These are phyloP conservation scores for Geotrypetes seraphini DNA, from an alignment of 2,797 vertebrate species.

Conservation along the genomic window DNA sequence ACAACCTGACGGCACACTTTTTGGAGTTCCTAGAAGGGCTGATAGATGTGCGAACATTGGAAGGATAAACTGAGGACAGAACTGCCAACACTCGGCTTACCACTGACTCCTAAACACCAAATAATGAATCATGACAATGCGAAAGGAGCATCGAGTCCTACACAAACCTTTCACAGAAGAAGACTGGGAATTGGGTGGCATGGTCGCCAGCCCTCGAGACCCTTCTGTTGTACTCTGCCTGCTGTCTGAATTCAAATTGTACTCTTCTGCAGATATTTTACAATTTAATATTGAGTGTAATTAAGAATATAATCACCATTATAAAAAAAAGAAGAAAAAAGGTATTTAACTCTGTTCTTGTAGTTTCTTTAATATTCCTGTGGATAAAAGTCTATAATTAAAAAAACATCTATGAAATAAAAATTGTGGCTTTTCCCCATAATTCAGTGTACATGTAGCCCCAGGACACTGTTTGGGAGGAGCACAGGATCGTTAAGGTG, in stretches of 20 bases:
- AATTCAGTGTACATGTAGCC: slow-evolving; percentile 28
- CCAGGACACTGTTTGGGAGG: no score
- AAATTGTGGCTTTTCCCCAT: slow-evolving; percentile 40
- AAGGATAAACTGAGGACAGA: slow-evolving; percentile 16
- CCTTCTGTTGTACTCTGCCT: slow-evolving; percentile 55
- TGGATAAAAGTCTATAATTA: slow-evolving; percentile 88
- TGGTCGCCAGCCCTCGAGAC: slow-evolving; percentile 1
- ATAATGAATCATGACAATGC: not conserved
- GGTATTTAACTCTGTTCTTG: slow-evolving; percentile 95
- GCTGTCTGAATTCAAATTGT: slow-evolving; percentile 67
- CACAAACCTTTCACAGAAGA: slow-evolving; percentile 38
- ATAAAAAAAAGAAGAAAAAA: slow-evolving; percentile 77
- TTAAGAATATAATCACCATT: slow-evolving; percentile 81
- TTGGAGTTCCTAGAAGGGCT: slow-evolving; percentile 47
- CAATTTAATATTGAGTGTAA: slow-evolving; percentile 73
- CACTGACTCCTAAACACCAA: slow-evolving; percentile 7
- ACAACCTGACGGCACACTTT: slow-evolving; percentile 41
- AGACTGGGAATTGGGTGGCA: slow-evolving; percentile 25
- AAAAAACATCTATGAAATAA: slow-evolving; percentile 46
- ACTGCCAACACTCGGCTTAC: slow-evolving; percentile 3
- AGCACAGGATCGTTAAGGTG: no score
- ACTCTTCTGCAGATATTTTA: slow-evolving; percentile 69
- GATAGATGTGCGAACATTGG: slow-evolving; percentile 20
- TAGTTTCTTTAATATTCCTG: slow-evolving; percentile 97
- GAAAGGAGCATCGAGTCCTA: slow-evolving; percentile 28